These are phyloP conservation scores for Ceuthmochares aereus DNA, from an alignment of 2,113 vertebrate genomes.

Conservation along the genomic window DNA sequence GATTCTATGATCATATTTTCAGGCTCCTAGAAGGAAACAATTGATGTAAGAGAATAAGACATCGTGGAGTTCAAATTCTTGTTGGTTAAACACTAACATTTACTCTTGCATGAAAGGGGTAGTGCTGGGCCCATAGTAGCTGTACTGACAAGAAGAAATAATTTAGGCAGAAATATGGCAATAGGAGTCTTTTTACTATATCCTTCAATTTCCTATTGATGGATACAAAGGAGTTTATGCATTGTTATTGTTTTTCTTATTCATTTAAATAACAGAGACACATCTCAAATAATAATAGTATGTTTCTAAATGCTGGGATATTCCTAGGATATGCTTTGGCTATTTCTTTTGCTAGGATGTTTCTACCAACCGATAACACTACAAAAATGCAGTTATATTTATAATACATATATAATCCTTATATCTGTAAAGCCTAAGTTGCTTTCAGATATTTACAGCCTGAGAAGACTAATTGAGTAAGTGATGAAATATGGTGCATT, in stretches of 20 bases:
- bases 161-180: background rate
- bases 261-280: background rate
- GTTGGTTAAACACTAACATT: background rate
- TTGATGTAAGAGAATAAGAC: background rate
- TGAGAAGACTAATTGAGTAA: background rate
- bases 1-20: background rate
- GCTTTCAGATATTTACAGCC: background rate
- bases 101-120: background rate
- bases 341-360: background rate
- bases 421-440: background rate
- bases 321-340: background rate
- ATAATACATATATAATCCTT: background rate
- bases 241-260: background rate
- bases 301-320: background rate
- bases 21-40: background rate
- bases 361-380: background rate
- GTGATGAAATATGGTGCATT: background rate
- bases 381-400: background rate
- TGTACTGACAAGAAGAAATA: background rate
- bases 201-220: background rate
- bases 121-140: background rate
- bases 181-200: background rate
- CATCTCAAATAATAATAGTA: background rate
- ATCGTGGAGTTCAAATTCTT: accelerated
- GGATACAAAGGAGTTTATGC: background rate